Evolutionary conservation across 92 coral and sea anemone genomes (phyloP).

Genomic region (Virgularia gustaviana): DNA sequence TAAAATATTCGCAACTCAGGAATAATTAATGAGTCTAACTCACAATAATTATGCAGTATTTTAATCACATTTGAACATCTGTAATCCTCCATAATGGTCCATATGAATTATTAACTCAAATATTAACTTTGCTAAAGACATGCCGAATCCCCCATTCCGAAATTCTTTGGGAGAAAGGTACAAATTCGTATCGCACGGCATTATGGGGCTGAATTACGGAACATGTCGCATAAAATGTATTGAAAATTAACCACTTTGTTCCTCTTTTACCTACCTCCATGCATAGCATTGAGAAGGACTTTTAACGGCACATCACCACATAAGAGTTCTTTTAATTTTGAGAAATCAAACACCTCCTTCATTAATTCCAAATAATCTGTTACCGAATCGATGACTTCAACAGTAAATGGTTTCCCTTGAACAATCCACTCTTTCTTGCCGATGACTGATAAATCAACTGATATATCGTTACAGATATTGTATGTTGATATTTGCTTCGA

Average conservation of each 20-base stretch:
- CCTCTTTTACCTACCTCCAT: conserved; percentile 67
- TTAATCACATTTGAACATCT: too few relatives aligned
- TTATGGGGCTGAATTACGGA: too few relatives aligned
- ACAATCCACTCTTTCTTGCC: conserved; percentile 79
- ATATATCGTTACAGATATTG: conserved; percentile 66
- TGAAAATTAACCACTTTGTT: neutral
- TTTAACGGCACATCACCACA: conserved; percentile 63
- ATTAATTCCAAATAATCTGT: conserved; percentile 75
- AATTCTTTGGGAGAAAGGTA: too few relatives aligned
- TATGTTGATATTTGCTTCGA: conserved; percentile 65
- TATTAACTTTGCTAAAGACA: too few relatives aligned
- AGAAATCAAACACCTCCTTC: conserved; percentile 92
- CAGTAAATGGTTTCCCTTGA: conserved; percentile 65
- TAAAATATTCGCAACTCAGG: too few relatives aligned
- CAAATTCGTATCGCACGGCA: too few relatives aligned
- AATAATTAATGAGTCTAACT: too few relatives aligned
- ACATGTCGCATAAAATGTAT: too few relatives aligned
- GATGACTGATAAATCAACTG: conserved; percentile 62
- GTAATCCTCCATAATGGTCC: too few relatives aligned
- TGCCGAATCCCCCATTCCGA: too few relatives aligned
- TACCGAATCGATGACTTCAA: conserved; percentile 75
- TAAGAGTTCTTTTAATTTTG: conserved; percentile 62
- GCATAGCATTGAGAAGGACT: conserved; percentile 71
- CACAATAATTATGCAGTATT: too few relatives aligned
- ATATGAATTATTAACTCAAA: too few relatives aligned